phyloP scores from a whole-genome alignment of 2,113 vertebrate genomes.

The Nansenia antarctica region DNA sequence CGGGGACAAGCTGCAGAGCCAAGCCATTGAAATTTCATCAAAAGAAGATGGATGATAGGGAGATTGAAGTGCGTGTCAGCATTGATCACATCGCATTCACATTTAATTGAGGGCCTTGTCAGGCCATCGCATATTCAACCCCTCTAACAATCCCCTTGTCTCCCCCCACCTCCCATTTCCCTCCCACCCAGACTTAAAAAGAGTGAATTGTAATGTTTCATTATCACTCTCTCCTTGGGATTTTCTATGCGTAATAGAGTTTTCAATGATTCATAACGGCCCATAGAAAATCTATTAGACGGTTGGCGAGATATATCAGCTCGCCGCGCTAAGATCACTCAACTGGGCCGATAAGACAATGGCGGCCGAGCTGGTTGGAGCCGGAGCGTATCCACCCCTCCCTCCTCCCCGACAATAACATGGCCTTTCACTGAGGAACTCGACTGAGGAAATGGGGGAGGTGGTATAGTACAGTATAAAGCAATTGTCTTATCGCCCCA shows the following conservation, averaged over 20 bases:
- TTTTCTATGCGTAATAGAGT: slow-evolving; percentile 42
- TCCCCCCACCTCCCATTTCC: too few species aligned
- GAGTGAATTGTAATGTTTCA: slow-evolving; percentile 42
- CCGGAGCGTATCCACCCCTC: not conserved
- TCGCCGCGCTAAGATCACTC: slow-evolving; percentile 2
- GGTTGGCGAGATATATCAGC: not conserved
- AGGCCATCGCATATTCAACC: slow-evolving; percentile 38
- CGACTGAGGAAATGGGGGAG: too few species aligned
- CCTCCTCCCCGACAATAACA: not conserved
- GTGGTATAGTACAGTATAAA: too few species aligned
- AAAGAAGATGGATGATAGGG: slow-evolving; percentile 57
- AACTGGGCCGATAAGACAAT: slow-evolving; percentile 9
- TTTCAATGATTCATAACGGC: slow-evolving; percentile 46
- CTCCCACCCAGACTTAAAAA: slow-evolving; percentile 8
- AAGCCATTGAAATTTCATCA: slow-evolving; percentile 44
- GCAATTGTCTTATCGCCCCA: too few species aligned
- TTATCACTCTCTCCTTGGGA: slow-evolving; percentile 46
- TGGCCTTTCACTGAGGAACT: not conserved
- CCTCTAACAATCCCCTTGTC: too few species aligned
- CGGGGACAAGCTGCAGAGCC: slow-evolving; percentile 31
- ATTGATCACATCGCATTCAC: slow-evolving; percentile 54
- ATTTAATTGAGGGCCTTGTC: slow-evolving; percentile 66
- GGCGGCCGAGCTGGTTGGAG: slow-evolving; percentile 12
- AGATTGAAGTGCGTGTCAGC: slow-evolving; percentile 51
- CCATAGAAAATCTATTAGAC: slow-evolving; percentile 36